Evolutionary conservation across 1,140 invertebrate species (phyloP), one percentile per base, ranked within the genome.

Genomic region (Aplysia californica): DNA sequence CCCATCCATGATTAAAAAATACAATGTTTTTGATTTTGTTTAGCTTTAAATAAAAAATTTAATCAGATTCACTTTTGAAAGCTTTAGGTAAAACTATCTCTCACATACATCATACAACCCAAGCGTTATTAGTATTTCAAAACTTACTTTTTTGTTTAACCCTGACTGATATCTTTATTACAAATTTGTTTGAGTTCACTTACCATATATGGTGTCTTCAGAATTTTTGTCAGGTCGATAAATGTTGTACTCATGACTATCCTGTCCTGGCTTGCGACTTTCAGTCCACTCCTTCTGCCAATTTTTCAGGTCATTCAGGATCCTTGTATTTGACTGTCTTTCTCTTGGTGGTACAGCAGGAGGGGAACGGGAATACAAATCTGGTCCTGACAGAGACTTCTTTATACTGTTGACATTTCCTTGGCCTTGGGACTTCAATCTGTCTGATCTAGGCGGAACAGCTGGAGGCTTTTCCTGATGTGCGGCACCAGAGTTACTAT

Each of bases 341-440:
- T 81, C 80, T 61, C 84, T 80, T n/a, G 86, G 85, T 15, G 86
- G 86, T 70, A 87, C 75, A 33, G 81, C 50, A 10, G 82, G 82
- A 31, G 86, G 84, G 31, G 38, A 31, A 29, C 55, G 72, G 35
- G 56, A 35, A 23, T 79, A 55, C 6, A 77, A 29, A 36, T 79
- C 73, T 5, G 68, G 59, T 0, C 79, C 79, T 35, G 75, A 77
- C 15, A 58, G 18, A 20, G 79, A 77, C 61, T 80, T 80, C 35
- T 59, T 78, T 6, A 77, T 67, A 2, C 41, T 38, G n/a, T n/a
- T n/a, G n/a, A n/a, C n/a, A n/a, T n/a, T n/a, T n/a, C n/a, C n/a
- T n/a, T n/a, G n/a, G n/a, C n/a, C n/a, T n/a, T n/a, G n/a, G n/a
- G n/a, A n/a, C n/a, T n/a, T n/a, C n/a, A n/a, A 35, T 55, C 66